phyloP scores from a whole-genome alignment of 1,140 invertebrate species.

The Antheraea mylitta region DNA sequence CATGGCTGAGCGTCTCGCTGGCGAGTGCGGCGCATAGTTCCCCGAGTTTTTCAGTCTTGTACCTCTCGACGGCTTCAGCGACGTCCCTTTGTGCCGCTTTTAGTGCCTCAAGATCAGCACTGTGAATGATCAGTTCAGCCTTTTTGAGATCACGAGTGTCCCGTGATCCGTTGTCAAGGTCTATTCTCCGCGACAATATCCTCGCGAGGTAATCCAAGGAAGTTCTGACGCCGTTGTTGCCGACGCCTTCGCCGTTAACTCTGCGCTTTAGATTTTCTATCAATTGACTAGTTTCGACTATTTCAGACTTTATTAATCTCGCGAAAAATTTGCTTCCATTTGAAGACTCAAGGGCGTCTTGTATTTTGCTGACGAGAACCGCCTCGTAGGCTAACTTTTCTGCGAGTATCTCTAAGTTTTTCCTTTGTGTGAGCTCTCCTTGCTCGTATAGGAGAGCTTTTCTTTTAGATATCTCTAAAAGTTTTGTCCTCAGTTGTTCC shows the following conservation, averaged over 20 bases:
- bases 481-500: conserved; percentile 82
- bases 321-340: conserved; percentile 79
- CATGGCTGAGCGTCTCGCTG: conserved; percentile 81
- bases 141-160: conserved; percentile 42
- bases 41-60: conserved; percentile 84
- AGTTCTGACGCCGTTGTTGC: conserved; percentile 74
- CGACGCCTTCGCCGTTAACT: conserved; percentile 79
- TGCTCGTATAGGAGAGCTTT: conserved; percentile 80
- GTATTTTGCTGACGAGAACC: conserved; percentile 82
- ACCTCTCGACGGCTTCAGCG: conserved; percentile 80
- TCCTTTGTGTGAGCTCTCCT: conserved; percentile 82
- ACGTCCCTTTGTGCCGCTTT: conserved; percentile 81
- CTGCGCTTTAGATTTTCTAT: conserved; percentile 84
- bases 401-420: conserved; percentile 84
- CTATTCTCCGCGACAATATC: conserved; percentile 82
- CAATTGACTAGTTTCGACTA: conserved; percentile 86
- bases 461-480: conserved; percentile 82
- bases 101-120: conserved; percentile 79
- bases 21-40: conserved; percentile 84
- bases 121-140: conserved; percentile 59
- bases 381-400: conserved; percentile 89
- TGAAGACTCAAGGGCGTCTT: conserved; percentile 78
- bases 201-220: conserved; percentile 83
- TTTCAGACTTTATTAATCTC: conserved; percentile 80
- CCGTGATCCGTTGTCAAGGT: conserved; percentile 53